phyloP scores from a whole-genome alignment of 2,888 invertebrate species.

The Phymatocera aterrima region DNA sequence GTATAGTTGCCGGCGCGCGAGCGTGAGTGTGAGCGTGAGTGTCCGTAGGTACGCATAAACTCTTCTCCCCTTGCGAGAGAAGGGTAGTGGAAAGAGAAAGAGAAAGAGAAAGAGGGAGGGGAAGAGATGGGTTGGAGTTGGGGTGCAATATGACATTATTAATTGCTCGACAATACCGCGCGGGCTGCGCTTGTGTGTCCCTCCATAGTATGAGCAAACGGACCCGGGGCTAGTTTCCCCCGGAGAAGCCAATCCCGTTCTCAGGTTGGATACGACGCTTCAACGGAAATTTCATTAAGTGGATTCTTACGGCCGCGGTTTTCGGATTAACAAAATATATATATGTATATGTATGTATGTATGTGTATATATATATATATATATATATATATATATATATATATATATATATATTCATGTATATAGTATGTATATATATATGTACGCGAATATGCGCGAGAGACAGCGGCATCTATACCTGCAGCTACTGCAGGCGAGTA shows the following conservation, averaged over 20 bases:
- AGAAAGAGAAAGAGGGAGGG: slow-evolving; percentile 4
- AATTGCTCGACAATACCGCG: slow-evolving; percentile 69
- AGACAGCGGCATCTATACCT: no score
- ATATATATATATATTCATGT: no score
- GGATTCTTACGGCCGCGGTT: slow-evolving; percentile 71
- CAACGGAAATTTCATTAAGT: slow-evolving; percentile 71
- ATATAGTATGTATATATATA: no score
- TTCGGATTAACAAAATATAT: slow-evolving; percentile 71
- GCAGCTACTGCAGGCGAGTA: no score
- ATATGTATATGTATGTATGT: no score
- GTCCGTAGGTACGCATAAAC: not conserved
- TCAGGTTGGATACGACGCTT: slow-evolving; percentile 55
- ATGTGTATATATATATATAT: not conserved
- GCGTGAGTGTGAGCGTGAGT: not conserved
- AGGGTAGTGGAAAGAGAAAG: slow-evolving; percentile 24
- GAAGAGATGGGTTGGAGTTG: slow-evolving; percentile 46
- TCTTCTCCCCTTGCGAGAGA: slow-evolving; percentile 34
- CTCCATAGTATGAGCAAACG: slow-evolving; percentile 48
- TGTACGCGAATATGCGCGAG: not conserved
- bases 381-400: no score
- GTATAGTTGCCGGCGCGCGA: no score
- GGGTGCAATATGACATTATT: slow-evolving; percentile 70
- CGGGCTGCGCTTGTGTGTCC: slow-evolving; percentile 51
- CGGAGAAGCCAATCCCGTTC: slow-evolving; percentile 61
- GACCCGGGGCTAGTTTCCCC: slow-evolving; percentile 56